Conservation (phyloP, 2,797 vertebrate genomes). For the Champsocephalus gunnari region DNA sequence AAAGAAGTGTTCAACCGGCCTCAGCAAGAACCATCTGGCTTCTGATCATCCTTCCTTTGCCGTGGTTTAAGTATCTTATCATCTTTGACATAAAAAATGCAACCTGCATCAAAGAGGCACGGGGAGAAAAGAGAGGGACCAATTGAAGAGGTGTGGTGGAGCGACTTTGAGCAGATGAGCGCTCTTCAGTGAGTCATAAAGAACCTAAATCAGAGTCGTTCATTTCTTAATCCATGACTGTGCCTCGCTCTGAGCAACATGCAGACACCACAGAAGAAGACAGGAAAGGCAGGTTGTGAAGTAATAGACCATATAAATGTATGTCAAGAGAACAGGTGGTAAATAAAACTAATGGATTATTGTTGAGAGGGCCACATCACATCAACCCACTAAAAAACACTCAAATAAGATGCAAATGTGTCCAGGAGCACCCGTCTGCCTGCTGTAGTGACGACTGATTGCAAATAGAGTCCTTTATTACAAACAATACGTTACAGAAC, state of each 20-base stretch:
- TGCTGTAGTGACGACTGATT: not conserved
- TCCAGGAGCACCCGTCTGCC: no score
- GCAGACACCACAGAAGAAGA: conserved; percentile 82
- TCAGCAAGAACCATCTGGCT: conserved; percentile 32
- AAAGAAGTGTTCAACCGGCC: conserved; percentile 1
- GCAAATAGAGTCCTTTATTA: not conserved
- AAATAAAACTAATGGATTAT: not conserved
- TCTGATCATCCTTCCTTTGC: conserved; percentile 29
- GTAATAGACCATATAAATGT: conserved; percentile 38
- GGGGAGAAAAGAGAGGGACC: conserved; percentile 21
- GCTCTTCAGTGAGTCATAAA: conserved; percentile 86
- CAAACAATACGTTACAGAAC: not conserved
- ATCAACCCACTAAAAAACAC: not conserved
- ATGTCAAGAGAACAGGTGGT: conserved; percentile 21
- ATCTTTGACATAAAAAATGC: conserved; percentile 34
- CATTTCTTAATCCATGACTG: conserved; percentile 90
- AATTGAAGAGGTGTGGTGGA: conserved; percentile 31
- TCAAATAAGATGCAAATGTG: not conserved
- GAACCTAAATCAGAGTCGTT: conserved; percentile 89
- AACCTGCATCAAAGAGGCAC: conserved; percentile 17
- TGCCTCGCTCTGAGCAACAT: conserved; percentile 88
- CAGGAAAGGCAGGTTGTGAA: conserved; percentile 71
- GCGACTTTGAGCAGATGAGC: conserved; percentile 73
- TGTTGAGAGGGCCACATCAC: conserved; percentile 20
- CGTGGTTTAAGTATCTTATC: not conserved